phyloP scores from a whole-genome alignment of 2,797 vertebrate species.

The Gila robusta region DNA sequence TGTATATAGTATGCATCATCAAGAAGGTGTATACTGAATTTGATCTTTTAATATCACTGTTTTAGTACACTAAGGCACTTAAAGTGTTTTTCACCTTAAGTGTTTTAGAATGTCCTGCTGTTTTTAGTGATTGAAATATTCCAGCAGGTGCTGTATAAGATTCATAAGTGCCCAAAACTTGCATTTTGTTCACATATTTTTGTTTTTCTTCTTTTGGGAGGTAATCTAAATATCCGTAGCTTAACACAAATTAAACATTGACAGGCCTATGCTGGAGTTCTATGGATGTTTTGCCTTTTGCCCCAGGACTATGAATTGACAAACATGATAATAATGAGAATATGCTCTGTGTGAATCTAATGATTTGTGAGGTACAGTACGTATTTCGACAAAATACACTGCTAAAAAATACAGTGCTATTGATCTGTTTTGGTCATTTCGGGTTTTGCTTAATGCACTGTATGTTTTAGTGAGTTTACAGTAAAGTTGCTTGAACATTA shows the following conservation, averaged over 20 bases:
- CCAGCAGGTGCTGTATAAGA: not conserved
- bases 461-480: not conserved
- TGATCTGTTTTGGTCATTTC: not conserved
- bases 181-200: not conserved
- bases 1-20: too few species aligned
- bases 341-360: not conserved
- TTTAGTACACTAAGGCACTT: not conserved
- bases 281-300: not conserved
- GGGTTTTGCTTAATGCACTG: not conserved
- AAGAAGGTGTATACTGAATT: not conserved
- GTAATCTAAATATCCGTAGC: not conserved
- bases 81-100: not conserved
- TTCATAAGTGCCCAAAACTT: not conserved
- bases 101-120: not conserved
- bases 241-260: not conserved
- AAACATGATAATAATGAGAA: not conserved
- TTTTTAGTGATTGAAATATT: not conserved
- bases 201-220: not conserved
- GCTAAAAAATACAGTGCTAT: conserved; percentile 3
- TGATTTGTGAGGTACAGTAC: not conserved
- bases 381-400: not conserved
- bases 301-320: not conserved
- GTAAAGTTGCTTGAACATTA: not conserved
- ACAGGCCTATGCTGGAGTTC: not conserved
- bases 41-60: not conserved